Evolutionary conservation across 2,113 vertebrate species (phyloP).

Genomic region (Brienomyrus longianalis): DNA sequence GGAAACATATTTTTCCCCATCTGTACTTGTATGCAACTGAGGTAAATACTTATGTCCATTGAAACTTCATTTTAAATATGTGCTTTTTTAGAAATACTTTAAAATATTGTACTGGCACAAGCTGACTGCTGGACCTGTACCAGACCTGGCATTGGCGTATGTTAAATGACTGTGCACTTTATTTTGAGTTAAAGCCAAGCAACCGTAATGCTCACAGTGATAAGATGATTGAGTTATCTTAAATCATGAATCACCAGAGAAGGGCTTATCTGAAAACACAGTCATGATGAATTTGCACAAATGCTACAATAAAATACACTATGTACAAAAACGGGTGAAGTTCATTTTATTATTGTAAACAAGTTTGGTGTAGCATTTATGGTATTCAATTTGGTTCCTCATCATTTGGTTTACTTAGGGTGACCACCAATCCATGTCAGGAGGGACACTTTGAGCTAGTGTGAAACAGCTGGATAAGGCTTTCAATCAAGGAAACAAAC

Average conservation of each 20-base stretch:
- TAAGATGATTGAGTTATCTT: background rate
- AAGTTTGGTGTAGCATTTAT: background rate
- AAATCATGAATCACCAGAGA: background rate
- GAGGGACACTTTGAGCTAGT: background rate
- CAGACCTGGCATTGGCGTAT: background rate
- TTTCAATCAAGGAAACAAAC: background rate
- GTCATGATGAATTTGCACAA: background rate
- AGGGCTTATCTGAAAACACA: background rate
- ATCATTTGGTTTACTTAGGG: background rate
- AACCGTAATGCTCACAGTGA: background rate
- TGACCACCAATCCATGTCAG: background rate
- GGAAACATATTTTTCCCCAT: background rate
- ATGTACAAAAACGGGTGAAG: background rate
- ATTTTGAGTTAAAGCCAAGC: background rate
- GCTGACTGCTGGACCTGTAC: background rate
- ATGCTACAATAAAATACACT: background rate
- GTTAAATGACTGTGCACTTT: constrained; percentile 6
- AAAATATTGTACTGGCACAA: background rate
- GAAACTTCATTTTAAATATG: background rate
- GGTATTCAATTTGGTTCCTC: background rate
- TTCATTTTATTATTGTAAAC: background rate
- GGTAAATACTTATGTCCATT: background rate
- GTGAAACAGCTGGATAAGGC: background rate
- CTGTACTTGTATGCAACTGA: background rate
- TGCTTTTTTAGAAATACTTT: background rate